These are phyloP conservation scores for Agrotis exclamationis DNA, from an alignment of 2,888 invertebrate genomes.

Conservation along the genomic window DNA sequence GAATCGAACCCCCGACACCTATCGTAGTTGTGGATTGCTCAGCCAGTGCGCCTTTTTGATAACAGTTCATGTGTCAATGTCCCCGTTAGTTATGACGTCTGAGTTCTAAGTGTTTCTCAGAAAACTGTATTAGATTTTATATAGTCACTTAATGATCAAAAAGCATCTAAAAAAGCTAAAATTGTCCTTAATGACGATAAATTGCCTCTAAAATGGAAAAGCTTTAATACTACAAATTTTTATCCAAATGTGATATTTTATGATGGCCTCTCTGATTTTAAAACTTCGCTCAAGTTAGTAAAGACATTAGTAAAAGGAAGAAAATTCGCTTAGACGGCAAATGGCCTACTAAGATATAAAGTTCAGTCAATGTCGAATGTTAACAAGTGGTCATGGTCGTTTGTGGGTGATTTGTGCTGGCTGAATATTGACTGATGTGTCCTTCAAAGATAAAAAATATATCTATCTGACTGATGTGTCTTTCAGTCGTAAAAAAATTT, in stretches of 20 bases:
- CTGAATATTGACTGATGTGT: background rate
- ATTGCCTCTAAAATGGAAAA: constrained; percentile 2
- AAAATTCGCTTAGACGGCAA: constrained; percentile 39
- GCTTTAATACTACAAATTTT: constrained; percentile 11
- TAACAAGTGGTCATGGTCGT: constrained; percentile 5
- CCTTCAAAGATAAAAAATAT: background rate
- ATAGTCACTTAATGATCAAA: background rate
- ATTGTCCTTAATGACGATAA: background rate
- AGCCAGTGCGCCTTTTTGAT: background rate
- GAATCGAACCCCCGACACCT: too few relatives aligned
- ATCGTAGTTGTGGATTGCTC: too few relatives aligned
- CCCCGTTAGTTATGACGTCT: background rate
- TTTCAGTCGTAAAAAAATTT: too few relatives aligned
- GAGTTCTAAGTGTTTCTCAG: background rate
- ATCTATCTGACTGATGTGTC: too few relatives aligned
- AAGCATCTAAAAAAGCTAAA: background rate
- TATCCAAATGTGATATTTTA: constrained; percentile 30
- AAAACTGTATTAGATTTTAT: background rate
- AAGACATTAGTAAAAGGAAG: constrained; percentile 29
- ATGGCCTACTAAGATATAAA: constrained; percentile 54
- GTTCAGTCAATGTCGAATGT: constrained; percentile 36
- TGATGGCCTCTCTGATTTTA: constrained; percentile 44
- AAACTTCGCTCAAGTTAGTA: constrained; percentile 35
- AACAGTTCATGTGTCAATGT: background rate
- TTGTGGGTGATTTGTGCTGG: constrained; percentile 1